Conservation (phyloP, 1,140 invertebrate genomes). For the Elymnias hypermnestra region DNA sequence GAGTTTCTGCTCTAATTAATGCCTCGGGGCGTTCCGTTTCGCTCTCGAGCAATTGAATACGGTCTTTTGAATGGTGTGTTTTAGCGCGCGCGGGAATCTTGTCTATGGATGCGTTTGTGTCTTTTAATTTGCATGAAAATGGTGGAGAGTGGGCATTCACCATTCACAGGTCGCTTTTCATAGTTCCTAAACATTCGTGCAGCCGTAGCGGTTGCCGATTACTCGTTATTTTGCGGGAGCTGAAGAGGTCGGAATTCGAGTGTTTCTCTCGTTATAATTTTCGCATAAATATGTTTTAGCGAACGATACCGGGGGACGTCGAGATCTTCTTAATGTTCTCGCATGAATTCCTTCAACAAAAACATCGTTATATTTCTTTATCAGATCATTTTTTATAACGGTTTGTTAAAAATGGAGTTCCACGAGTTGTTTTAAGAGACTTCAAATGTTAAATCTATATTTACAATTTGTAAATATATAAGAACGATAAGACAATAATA, state of each 20-base stretch:
- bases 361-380: slow-evolving; percentile 39
- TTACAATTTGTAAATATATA: too few relatives aligned
- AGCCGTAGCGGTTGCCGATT: slow-evolving; percentile 42
- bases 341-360: slow-evolving; percentile 45
- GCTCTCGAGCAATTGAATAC: slow-evolving; percentile 66
- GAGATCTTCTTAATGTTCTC: slow-evolving; percentile 51
- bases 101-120: slow-evolving; percentile 62
- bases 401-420: slow-evolving; percentile 6
- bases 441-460: too few relatives aligned
- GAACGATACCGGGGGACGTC: slow-evolving; percentile 27
- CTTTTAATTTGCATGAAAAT: slow-evolving; percentile 75
- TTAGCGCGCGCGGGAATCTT: slow-evolving; percentile 58
- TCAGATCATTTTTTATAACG: slow-evolving; percentile 16
- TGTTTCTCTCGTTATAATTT: slow-evolving; percentile 63
- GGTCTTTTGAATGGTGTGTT: slow-evolving; percentile 61
- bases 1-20: slow-evolving; percentile 73
- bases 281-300: slow-evolving; percentile 66
- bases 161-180: slow-evolving; percentile 49
- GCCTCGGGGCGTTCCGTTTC: slow-evolving; percentile 68
- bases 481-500: too few relatives aligned
- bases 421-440: too few relatives aligned
- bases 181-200: slow-evolving; percentile 41
- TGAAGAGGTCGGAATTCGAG: slow-evolving; percentile 29
- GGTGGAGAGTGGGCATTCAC: slow-evolving; percentile 59
- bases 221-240: slow-evolving; percentile 44